These are phyloP conservation scores for Lutraria rhynchaena DNA, from an alignment of 1,140 invertebrate genomes.

Conservation along the genomic window DNA sequence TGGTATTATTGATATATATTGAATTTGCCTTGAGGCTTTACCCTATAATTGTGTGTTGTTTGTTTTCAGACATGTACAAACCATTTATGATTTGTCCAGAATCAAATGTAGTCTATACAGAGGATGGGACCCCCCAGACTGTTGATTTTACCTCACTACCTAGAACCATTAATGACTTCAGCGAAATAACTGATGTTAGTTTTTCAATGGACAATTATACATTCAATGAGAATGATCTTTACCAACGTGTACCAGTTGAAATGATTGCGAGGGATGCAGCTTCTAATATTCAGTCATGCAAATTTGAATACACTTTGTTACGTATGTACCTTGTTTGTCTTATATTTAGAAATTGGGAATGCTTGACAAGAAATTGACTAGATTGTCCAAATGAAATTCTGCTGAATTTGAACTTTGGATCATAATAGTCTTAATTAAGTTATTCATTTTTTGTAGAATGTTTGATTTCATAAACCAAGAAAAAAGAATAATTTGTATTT, in stretches of 20 bases:
- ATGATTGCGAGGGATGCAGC: slow-evolving; percentile 52
- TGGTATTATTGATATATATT: too few species aligned
- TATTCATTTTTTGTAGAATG: too few species aligned
- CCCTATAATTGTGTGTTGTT: background rate
- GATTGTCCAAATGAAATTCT: too few species aligned
- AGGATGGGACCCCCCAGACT: background rate
- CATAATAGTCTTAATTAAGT: too few species aligned
- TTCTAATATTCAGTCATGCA: slow-evolving; percentile 52
- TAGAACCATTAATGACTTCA: slow-evolving; percentile 23
- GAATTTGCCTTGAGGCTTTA: too few species aligned
- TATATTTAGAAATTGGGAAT: too few species aligned
- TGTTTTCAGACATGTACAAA: slow-evolving; percentile 8
- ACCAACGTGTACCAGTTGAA: slow-evolving; percentile 22
- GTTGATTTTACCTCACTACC: slow-evolving; percentile 2
- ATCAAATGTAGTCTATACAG: background rate
- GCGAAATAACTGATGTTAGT: background rate
- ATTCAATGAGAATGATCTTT: slow-evolving; percentile 39
- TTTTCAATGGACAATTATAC: slow-evolving; percentile 47
- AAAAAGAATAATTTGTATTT: too few species aligned
- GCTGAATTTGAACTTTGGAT: too few species aligned
- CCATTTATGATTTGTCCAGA: background rate
- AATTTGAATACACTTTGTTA: slow-evolving; percentile 38
- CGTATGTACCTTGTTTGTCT: too few species aligned
- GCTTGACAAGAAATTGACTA: too few species aligned
- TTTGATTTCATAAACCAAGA: too few species aligned